Evolutionary conservation across 2,888 invertebrate species (phyloP).

Genomic region (Dynastes grantii): DNA sequence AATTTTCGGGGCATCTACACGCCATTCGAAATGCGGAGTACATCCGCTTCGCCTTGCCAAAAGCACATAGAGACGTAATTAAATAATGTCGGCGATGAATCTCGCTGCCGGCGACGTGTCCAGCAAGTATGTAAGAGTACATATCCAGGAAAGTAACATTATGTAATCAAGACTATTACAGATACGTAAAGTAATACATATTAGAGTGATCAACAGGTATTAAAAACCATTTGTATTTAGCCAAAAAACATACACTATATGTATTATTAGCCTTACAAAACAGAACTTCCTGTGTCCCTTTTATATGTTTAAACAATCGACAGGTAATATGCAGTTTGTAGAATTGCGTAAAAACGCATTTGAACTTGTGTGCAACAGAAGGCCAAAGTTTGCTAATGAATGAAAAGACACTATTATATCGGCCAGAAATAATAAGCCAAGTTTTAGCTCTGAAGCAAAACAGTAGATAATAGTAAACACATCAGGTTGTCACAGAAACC

Average conservation of each 20-base stretch:
- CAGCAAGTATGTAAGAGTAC: not conserved
- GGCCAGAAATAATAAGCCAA: no score
- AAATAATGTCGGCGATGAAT: conserved; percentile 11
- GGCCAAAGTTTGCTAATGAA: no score
- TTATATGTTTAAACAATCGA: no score
- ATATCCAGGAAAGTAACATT: not conserved
- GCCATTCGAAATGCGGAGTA: conserved; percentile 10
- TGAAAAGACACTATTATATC: no score
- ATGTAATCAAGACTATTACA: not conserved
- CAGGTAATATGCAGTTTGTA: no score
- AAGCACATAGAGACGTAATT: conserved; percentile 26
- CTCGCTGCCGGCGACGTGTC: not conserved
- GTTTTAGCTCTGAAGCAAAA: no score
- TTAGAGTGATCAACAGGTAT: not conserved
- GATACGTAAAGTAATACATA: not conserved
- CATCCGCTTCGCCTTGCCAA: conserved; percentile 19
- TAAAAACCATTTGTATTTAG: not conserved
- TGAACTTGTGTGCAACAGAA: no score
- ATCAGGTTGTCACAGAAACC: no score
- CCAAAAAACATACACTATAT: not conserved
- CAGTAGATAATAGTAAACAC: no score
- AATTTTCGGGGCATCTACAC: conserved; percentile 34
- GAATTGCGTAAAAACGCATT: no score
- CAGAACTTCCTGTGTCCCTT: no score
- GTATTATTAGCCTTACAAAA: no score